Conservation (phyloP, 2,888 invertebrate genomes). For the Mamestra brassicae region DNA sequence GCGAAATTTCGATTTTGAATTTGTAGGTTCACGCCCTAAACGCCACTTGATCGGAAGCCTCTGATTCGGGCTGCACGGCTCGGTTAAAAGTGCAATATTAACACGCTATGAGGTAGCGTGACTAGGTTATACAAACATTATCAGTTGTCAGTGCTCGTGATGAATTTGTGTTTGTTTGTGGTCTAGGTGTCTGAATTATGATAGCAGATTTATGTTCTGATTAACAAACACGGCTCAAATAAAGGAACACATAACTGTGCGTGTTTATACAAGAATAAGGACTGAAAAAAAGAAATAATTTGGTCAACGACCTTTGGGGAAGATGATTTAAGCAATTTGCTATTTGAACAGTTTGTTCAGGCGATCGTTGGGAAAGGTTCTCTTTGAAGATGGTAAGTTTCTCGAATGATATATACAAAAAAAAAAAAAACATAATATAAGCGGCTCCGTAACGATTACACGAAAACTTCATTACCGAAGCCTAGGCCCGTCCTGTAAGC, state of each 20-base stretch:
- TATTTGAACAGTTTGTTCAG: conserved; percentile 13
- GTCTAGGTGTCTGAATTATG: conserved; percentile 11
- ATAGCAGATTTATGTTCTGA: conserved; percentile 24
- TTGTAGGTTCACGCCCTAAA: conserved; percentile 62
- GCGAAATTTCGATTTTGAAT: conserved; percentile 64
- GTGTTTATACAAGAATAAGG: neutral
- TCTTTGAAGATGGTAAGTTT: conserved; percentile 4
- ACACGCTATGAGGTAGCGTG: conserved; percentile 58
- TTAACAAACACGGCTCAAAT: conserved; percentile 3
- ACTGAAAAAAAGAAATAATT: conserved; percentile 1
- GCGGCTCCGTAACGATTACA: conserved; percentile 1
- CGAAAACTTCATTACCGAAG: conserved; percentile 28
- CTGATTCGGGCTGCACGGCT: conserved; percentile 45
- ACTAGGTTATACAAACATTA: conserved; percentile 38
- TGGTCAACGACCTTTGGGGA: conserved; percentile 13
- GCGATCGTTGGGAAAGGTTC: neutral
- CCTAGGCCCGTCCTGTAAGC: conserved; percentile 31
- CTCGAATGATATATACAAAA: neutral
- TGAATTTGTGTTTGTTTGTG: conserved; percentile 27
- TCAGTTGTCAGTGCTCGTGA: conserved; percentile 34
- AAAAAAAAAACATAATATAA: conserved; percentile 11
- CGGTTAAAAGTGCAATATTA: conserved; percentile 49
- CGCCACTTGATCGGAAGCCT: conserved; percentile 46
- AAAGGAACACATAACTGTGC: neutral
- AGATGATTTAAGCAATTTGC: conserved; percentile 18